Base-by-base conservation (phyloP, 2,113 vertebrate genomes). In the Phycodurus eques region DNA sequence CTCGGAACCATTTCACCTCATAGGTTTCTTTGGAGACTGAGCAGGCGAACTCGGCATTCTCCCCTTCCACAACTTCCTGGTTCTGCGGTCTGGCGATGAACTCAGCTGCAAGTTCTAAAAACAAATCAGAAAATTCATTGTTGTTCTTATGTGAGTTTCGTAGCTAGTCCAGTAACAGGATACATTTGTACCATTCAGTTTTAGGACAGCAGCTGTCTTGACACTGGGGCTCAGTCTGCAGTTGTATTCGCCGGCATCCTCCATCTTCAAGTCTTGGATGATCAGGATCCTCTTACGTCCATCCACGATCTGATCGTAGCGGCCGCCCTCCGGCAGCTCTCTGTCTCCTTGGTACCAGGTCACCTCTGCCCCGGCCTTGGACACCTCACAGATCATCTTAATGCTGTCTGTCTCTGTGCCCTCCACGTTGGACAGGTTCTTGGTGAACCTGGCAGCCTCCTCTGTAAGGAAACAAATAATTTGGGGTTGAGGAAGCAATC, bases 341-440 rank as follows among this genome's bases (percentile, higher is more conserved):
- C 94, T 86, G 31, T 98, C 95, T n/a, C 95, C 95, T 88, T 93
- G 93, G 90, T 94, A 94, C 98, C 98, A 99, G 20, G 53, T 88
- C 49, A 99, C 96, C 73, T 99, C 97, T 0, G 96, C 95, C 42
- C 86, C 88, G 68, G 95, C 89, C 85, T 98, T 99, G 4, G 97
- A 99, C 61, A 99, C 95, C 83, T 99, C 98, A 70, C 98, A 99
- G 75, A 97, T 91, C 78, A 99, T 78, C 91, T 95, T 99, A 71
- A 99, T 90, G 22, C 94, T 97, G 72, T 98, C 96, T n/a, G 93
- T 93, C 94, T 99, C 98, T 22, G 83, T 96, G 54, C 95, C 96
- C 81, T 99, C 96, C 76, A 96, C 87, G 49, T 98, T 95, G 77
- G 92, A 88, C 75, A 99, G 94, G 88, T 99, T 97, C 94, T 98